These are phyloP conservation scores for Mus caroli DNA, from an alignment of 2,797 vertebrate genomes.

Conservation along the genomic window DNA sequence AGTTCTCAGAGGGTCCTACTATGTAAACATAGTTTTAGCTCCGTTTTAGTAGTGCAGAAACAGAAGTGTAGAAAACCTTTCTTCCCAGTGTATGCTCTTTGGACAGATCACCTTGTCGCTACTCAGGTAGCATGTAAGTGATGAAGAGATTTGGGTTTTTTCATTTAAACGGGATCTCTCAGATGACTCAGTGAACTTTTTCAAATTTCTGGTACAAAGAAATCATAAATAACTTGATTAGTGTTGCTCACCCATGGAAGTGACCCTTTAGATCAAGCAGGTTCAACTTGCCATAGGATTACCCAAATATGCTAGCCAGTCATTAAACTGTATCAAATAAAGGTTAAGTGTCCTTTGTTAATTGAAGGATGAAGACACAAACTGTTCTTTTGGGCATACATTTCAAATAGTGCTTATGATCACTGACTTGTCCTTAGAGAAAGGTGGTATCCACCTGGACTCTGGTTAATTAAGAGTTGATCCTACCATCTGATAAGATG, in stretches of 20 bases:
- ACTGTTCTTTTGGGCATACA: background rate
- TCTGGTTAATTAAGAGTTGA: slow-evolving; percentile 33
- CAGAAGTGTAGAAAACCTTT: slow-evolving; percentile 29
- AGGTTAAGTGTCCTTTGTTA: slow-evolving; percentile 38
- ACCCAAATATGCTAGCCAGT: background rate
- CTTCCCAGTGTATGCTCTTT: slow-evolving; percentile 9
- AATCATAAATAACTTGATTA: slow-evolving; percentile 39
- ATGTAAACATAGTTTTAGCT: background rate
- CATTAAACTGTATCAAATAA: background rate
- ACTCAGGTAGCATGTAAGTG: background rate
- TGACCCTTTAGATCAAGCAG: slow-evolving; percentile 38
- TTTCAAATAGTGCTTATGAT: slow-evolving; percentile 23
- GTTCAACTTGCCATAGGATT: background rate
- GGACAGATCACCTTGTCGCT: background rate
- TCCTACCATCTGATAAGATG: background rate
- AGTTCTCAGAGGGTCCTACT: background rate
- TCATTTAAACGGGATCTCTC: slow-evolving; percentile 35
- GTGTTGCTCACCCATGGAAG: background rate
- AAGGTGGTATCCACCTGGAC: background rate
- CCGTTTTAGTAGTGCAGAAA: slow-evolving; percentile 44
- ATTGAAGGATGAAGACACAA: slow-evolving; percentile 18
- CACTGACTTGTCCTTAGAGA: slow-evolving; percentile 15
- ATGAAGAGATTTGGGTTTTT: slow-evolving; percentile 49
- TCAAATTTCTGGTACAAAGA: background rate
- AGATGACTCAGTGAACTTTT: background rate